These are phyloP conservation scores for Chrysemys picta DNA, from an alignment of 2,113 vertebrate genomes.

Conservation along the genomic window DNA sequence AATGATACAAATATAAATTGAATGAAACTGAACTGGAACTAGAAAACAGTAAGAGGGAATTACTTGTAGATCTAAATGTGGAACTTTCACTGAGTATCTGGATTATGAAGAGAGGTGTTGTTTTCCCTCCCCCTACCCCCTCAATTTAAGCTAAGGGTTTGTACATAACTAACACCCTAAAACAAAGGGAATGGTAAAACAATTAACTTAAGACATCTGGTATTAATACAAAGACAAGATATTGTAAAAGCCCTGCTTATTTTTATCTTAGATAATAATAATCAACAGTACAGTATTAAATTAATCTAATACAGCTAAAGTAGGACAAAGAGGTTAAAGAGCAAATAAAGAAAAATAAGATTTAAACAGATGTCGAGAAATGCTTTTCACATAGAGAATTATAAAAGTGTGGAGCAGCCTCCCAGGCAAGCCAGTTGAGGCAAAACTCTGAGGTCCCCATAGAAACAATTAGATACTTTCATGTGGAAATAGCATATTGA, in stretches of 20 bases:
- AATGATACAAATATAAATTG: constrained; percentile 5
- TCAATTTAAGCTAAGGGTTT: background rate
- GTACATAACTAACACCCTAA: background rate
- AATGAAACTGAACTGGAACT: background rate
- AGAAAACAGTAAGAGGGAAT: rapidly evolving
- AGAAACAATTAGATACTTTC: background rate
- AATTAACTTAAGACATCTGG: background rate
- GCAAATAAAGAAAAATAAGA: constrained; percentile 10
- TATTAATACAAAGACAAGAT: background rate
- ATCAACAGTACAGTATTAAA: constrained; percentile 11
- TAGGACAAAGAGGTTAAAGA: constrained; percentile 28
- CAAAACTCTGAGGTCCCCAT: constrained; percentile 35
- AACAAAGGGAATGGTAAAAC: background rate
- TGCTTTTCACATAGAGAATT: background rate
- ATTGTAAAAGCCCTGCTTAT: background rate
- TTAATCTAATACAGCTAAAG: constrained; percentile 3
- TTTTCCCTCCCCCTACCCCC: background rate
- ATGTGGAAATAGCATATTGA: background rate
- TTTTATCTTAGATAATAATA: constrained; percentile 27
- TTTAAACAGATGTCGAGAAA: constrained; percentile 45
- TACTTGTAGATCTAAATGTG: background rate
- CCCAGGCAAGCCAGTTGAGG: constrained; percentile 5
- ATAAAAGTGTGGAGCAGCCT: background rate
- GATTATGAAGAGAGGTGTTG: background rate
- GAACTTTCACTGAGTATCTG: background rate